Evolutionary conservation across 2,888 invertebrate species (phyloP).

Genomic region (Chymomyza fuscimana): DNA sequence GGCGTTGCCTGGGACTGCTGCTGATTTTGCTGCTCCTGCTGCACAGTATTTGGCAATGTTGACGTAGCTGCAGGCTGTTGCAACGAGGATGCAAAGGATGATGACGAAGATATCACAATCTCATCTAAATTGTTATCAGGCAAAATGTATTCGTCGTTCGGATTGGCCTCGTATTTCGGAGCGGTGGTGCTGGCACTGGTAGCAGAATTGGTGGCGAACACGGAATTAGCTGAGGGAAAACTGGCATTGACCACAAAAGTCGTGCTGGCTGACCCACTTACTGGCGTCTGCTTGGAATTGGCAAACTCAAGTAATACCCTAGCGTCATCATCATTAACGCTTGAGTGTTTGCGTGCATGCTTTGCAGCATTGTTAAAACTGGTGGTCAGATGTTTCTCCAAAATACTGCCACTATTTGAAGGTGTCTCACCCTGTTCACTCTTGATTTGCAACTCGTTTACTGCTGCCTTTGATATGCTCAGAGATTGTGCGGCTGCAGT

Average conservation of each 20-base stretch:
- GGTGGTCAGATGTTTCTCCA: constrained; percentile 72
- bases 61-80: constrained; percentile 27
- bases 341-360: constrained; percentile 44
- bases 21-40: constrained; percentile 19
- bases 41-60: constrained; percentile 21
- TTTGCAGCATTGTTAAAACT: constrained; percentile 23
- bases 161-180: constrained; percentile 27
- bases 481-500: constrained; percentile 16
- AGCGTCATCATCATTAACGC: constrained; percentile 71
- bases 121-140: constrained; percentile 67
- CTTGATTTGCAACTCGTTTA: constrained; percentile 62
- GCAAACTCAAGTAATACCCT: constrained; percentile 75
- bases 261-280: constrained; percentile 36
- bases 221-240: constrained; percentile 74
- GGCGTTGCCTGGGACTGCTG: constrained; percentile 29
- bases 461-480: constrained; percentile 50
- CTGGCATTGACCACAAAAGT: constrained; percentile 66
- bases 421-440: constrained; percentile 56
- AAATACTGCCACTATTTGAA: constrained; percentile 56
- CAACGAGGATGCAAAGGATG: constrained; percentile 63
- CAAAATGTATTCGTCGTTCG: constrained; percentile 63
- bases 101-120: constrained; percentile 70
- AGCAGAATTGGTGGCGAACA: constrained; percentile 59
- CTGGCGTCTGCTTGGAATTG: constrained; percentile 64
- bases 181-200: constrained; percentile 12